These are phyloP conservation scores for Danionella cerebrum DNA, from an alignment of 2,113 vertebrate genomes.

Conservation along the genomic window DNA sequence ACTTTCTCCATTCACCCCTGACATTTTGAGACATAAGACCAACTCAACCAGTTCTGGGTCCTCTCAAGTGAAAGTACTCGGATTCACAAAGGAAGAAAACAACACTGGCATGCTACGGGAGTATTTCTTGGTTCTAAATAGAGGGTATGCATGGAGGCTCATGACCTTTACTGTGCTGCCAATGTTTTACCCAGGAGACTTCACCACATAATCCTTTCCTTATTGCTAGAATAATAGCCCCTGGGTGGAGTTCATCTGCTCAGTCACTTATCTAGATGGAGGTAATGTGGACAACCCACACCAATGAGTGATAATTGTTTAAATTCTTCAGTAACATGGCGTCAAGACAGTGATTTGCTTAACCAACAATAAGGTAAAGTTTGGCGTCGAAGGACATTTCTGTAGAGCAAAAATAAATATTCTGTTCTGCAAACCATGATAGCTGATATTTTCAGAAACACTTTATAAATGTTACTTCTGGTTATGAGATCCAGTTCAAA, in stretches of 20 bases:
- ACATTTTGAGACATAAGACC: background rate
- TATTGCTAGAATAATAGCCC: conserved; percentile 28
- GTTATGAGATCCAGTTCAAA: too few species aligned
- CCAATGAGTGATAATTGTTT: background rate
- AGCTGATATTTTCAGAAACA: too few species aligned
- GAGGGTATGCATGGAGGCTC: conserved; percentile 5
- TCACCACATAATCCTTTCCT: conserved; percentile 34
- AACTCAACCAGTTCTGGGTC: background rate
- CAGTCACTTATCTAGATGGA: conserved; percentile 7
- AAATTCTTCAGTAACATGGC: background rate
- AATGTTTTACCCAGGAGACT: conserved; percentile 22
- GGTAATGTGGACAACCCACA: background rate
- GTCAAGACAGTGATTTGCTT: too few species aligned
- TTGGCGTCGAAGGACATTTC: too few species aligned
- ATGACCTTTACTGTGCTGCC: conserved; percentile 34
- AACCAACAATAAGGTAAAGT: too few species aligned
- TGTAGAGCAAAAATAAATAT: too few species aligned
- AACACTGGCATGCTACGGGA: background rate
- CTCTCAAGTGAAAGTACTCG: background rate
- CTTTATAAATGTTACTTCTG: too few species aligned
- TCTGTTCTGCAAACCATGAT: too few species aligned
- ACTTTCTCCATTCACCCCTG: background rate
- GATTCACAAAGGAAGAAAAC: background rate
- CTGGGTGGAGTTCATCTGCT: conserved; percentile 41
- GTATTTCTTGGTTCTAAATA: conserved; percentile 12